These are phyloP conservation scores for Helicoverpa zea DNA, from an alignment of 1,140 invertebrate species.

Conservation along the genomic window DNA sequence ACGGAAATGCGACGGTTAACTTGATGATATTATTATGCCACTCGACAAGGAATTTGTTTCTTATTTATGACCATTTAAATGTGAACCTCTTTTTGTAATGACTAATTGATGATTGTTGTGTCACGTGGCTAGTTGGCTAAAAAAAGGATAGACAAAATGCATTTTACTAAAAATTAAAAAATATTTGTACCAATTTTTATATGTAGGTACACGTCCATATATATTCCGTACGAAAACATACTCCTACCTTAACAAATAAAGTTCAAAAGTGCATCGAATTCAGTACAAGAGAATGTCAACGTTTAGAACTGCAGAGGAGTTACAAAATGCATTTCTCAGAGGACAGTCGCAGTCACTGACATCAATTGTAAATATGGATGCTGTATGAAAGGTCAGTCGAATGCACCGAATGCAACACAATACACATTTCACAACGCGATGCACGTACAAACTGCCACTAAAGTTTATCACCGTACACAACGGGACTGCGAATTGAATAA, in stretches of 20 bases:
- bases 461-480: slow-evolving; percentile 16
- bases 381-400: slow-evolving; percentile 33
- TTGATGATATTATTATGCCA: slow-evolving; percentile 28
- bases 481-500: slow-evolving; percentile 23
- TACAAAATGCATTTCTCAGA: slow-evolving; percentile 19
- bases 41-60: slow-evolving; percentile 11
- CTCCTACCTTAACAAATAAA: neutral
- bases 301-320: neutral
- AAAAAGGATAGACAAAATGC: neutral
- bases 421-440: slow-evolving; percentile 5
- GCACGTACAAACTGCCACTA: slow-evolving; percentile 30
- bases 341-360: slow-evolving; percentile 37
- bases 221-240: neutral
- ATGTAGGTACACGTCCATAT: too few species aligned
- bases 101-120: too few species aligned
- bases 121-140: too few species aligned
- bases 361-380: slow-evolving; percentile 25
- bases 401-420: slow-evolving; percentile 46
- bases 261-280: slow-evolving; percentile 4
- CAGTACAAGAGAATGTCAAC: slow-evolving; percentile 15
- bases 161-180: too few species aligned
- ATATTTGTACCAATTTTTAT: too few species aligned
- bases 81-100: too few species aligned
- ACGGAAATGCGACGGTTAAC: slow-evolving; percentile 3
- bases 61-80: neutral